phyloP scores from a whole-genome alignment of 2,113 vertebrate genomes.

The Sclerurus mexicanus region DNA sequence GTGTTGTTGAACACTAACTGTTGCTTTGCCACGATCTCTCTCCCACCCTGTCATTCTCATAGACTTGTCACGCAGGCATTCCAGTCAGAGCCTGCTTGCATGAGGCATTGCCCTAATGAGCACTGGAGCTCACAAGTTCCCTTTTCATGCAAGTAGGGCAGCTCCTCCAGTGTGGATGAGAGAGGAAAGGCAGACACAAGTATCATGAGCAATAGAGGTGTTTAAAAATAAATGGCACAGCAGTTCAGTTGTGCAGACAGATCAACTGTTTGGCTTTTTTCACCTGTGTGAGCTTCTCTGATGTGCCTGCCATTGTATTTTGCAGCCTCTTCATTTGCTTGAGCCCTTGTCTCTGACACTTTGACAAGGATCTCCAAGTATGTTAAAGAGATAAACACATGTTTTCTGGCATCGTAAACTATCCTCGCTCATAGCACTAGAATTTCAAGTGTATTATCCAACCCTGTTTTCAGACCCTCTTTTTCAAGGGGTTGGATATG shows the following conservation, averaged over 20 bases:
- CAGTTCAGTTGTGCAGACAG: background rate
- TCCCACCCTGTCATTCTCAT: background rate
- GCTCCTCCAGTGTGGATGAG: background rate
- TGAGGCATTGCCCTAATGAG: background rate
- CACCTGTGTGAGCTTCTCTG: background rate
- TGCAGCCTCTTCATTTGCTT: background rate
- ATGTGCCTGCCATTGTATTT: background rate
- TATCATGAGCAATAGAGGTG: background rate
- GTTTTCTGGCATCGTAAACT: background rate
- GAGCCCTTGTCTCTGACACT: background rate
- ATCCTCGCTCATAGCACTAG: background rate
- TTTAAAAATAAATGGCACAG: constrained; percentile 40
- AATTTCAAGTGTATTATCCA: background rate
- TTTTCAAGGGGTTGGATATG: background rate
- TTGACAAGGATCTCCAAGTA: background rate
- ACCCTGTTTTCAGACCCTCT: background rate
- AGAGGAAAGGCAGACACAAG: background rate
- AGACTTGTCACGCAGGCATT: background rate
- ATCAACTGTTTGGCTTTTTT: background rate
- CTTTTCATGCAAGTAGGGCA: background rate
- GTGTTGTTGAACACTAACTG: background rate
- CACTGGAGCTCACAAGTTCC: background rate
- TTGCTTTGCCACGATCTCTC: background rate
- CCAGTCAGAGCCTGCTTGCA: background rate
- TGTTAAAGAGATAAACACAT: background rate